phyloP scores from a whole-genome alignment of 2,113 vertebrate genomes.

The Mastomys natalensis region DNA sequence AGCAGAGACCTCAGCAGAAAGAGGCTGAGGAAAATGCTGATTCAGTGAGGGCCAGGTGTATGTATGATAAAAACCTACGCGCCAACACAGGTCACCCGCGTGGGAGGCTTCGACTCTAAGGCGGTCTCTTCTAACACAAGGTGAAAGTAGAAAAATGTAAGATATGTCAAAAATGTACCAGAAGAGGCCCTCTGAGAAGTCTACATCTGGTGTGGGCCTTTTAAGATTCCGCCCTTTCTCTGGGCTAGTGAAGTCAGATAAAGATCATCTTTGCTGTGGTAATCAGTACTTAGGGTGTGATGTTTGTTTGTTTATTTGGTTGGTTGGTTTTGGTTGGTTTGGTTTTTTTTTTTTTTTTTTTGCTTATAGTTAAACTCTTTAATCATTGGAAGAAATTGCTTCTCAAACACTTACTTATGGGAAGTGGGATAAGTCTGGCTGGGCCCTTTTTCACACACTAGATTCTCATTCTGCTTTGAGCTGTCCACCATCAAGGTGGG shows the following conservation, averaged over 20 bases:
- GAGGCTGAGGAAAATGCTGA: conserved; percentile 53
- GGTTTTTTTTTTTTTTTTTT: conserved; percentile 76
- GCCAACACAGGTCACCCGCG: conserved; percentile 58
- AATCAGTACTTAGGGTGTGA: conserved; percentile 83
- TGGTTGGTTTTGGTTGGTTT: no score
- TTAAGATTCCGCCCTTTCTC: conserved; percentile 84
- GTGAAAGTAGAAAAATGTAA: conserved; percentile 88
- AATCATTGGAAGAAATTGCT: conserved; percentile 77
- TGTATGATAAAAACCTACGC: conserved; percentile 63
- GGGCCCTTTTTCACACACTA: conserved; percentile 72
- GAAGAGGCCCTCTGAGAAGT: conserved; percentile 88
- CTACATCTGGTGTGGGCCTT: conserved; percentile 79
- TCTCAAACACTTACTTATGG: conserved; percentile 74
- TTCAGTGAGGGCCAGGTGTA: conserved; percentile 4
- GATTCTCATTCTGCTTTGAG: conserved; percentile 61
- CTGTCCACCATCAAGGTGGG: conserved; percentile 76
- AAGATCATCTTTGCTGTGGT: conserved; percentile 84
- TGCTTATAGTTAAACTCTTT: conserved; percentile 82
- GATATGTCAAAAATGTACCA: conserved; percentile 91
- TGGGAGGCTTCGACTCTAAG: conserved; percentile 73
- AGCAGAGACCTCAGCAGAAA: conserved; percentile 38
- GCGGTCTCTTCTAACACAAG: conserved; percentile 80
- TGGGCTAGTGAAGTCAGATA: conserved; percentile 85
- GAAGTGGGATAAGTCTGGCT: conserved; percentile 67
- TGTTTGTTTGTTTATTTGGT: conserved; percentile 70